Percentiles rank a stretch among this genome's conserved stretches.
Conservation (phyloP, 2,797 vertebrate species). For the Scolopax rusticola region DNA sequence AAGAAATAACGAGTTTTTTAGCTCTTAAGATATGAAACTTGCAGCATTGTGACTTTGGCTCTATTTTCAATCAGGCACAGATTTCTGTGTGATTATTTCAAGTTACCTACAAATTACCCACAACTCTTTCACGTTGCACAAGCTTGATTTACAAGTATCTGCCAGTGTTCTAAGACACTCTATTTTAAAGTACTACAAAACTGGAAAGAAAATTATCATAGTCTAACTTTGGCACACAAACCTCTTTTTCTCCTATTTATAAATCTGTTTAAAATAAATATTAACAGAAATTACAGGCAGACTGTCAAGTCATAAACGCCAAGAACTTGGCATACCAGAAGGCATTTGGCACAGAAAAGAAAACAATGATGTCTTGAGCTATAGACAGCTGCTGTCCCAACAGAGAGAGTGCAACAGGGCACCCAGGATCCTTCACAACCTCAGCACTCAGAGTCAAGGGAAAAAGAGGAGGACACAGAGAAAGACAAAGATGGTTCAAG, state of each 20-base stretch:
- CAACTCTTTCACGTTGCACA: not conserved
- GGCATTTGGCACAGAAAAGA: not conserved
- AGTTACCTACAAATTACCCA: not conserved
- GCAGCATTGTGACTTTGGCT: not conserved
- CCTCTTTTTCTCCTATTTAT: not conserved
- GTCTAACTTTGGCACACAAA: not conserved
- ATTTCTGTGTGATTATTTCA: not conserved
- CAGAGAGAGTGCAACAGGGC: not conserved
- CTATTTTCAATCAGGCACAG: not conserved
- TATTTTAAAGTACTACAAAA: not conserved
- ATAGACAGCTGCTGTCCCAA: not conserved
- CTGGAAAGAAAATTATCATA: not conserved
- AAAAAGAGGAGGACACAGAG: not conserved
- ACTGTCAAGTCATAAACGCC: not conserved
- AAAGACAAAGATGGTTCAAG: not conserved
- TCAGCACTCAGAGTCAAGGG: not conserved
- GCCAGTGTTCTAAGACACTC: not conserved
- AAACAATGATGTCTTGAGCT: not conserved
- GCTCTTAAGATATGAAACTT: not conserved
- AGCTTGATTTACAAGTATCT: not conserved
- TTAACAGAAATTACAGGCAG: not conserved
- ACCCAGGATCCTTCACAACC: not conserved
- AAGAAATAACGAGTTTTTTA: not conserved
- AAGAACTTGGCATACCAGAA: not conserved
- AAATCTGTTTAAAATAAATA: not conserved